phyloP scores from a whole-genome alignment of 2,113 vertebrate genomes.

The Bungarus multicinctus region DNA sequence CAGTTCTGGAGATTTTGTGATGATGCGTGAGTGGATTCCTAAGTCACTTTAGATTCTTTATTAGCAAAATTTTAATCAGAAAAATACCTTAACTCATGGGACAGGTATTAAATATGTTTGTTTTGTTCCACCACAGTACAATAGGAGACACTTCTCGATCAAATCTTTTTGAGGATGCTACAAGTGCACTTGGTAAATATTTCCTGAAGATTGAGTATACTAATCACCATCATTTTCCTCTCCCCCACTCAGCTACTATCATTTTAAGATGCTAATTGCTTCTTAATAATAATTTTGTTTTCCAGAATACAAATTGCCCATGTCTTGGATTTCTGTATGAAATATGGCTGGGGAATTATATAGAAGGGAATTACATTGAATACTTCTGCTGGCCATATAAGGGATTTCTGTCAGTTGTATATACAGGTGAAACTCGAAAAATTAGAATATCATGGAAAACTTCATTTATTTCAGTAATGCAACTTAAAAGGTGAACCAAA shows the following conservation, averaged over 20 bases:
- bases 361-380: not conserved
- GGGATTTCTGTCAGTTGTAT: not conserved
- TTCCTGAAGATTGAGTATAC: slow-evolving; percentile 34
- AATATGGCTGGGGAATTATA: not conserved
- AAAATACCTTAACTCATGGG: not conserved
- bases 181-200: slow-evolving; percentile 89
- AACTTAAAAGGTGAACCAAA: too few species aligned
- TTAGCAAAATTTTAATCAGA: not conserved
- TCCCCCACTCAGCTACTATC: not conserved
- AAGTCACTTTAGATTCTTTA: not conserved
- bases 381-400: not conserved
- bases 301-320: not conserved
- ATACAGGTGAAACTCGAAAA: too few species aligned
- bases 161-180: slow-evolving; percentile 92
- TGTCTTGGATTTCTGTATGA: not conserved
- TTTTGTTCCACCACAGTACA: slow-evolving; percentile 69
- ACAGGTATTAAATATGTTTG: slow-evolving; percentile 51
- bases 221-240: slow-evolving; percentile 25
- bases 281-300: not conserved
- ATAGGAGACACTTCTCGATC: slow-evolving; percentile 78
- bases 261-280: not conserved
- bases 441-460: too few species aligned
- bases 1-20: too few species aligned
- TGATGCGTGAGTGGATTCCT: too few species aligned
- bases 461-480: too few species aligned